These are phyloP conservation scores for Apis florea DNA, from an alignment of 1,140 invertebrate species.

Conservation along the genomic window DNA sequence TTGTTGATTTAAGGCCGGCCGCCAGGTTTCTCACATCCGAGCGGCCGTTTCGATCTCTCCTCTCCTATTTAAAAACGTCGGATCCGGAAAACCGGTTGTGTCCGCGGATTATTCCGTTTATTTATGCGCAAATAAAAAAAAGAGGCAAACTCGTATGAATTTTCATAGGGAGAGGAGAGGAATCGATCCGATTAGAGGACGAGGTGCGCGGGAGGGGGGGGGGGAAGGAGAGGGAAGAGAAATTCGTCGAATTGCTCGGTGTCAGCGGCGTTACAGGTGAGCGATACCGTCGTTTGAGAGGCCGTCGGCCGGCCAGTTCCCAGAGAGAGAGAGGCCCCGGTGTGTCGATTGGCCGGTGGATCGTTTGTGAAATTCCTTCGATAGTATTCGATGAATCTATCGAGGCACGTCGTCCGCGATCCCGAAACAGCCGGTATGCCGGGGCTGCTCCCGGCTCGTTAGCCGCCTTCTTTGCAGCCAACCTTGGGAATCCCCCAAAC, in stretches of 20 bases:
- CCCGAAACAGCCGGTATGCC: conserved; percentile 68
- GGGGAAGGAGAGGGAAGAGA: conserved; percentile 11
- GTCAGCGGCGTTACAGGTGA: conserved; percentile 69
- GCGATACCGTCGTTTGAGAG: conserved; percentile 74
- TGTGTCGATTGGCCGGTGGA: conserved; percentile 79
- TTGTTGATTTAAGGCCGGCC: conserved; percentile 79
- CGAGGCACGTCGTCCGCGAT: conserved; percentile 76
- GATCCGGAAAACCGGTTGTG: neutral
- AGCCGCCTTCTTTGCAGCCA: too few species aligned
- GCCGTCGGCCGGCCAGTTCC: conserved; percentile 74
- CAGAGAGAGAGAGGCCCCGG: conserved; percentile 70
- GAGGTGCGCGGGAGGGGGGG: too few species aligned
- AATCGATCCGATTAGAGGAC: neutral
- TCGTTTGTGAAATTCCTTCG: conserved; percentile 80
- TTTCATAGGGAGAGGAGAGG: neutral
- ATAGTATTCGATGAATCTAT: conserved; percentile 82
- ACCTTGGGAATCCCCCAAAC: conserved; percentile 60
- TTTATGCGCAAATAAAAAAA: too few species aligned
- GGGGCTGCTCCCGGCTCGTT: conserved; percentile 75
- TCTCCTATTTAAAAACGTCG: conserved; percentile 18
- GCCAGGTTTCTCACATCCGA: conserved; percentile 75
- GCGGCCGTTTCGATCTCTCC: neutral
- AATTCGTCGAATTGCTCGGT: conserved; percentile 51
- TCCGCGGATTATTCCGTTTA: too few species aligned
- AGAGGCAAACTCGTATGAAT: too few species aligned